phyloP scores from a whole-genome alignment of 2,797 vertebrate genomes.

The Siniperca obscura region DNA sequence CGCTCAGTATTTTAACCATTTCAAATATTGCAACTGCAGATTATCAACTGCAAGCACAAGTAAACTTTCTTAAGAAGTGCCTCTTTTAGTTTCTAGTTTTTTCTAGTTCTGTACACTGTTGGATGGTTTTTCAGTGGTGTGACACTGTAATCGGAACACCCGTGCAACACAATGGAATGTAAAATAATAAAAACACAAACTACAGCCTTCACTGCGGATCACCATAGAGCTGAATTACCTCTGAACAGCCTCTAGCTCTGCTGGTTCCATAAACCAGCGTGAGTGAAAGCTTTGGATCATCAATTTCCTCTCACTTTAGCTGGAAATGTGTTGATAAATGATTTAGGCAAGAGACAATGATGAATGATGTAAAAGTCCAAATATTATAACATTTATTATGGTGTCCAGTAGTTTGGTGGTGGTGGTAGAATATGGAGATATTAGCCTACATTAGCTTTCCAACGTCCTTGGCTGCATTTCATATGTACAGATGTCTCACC shows the following conservation, averaged over 20 bases:
- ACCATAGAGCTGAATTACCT: neutral
- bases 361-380: slow-evolving; percentile 63
- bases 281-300: slow-evolving; percentile 72
- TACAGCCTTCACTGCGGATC: too few relatives aligned
- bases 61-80: too few relatives aligned
- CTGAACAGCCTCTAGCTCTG: slow-evolving; percentile 39
- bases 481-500: slow-evolving; percentile 12
- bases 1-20: too few relatives aligned
- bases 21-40: neutral
- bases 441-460: slow-evolving; percentile 6
- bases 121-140: neutral
- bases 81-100: too few relatives aligned
- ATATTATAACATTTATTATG: slow-evolving; percentile 61
- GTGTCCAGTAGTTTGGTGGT: slow-evolving; percentile 38
- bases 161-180: neutral
- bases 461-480: slow-evolving; percentile 27
- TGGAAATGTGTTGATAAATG: slow-evolving; percentile 71
- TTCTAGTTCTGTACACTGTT: neutral
- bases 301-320: slow-evolving; percentile 71
- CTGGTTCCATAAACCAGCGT: slow-evolving; percentile 59
- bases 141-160: neutral
- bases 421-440: slow-evolving; percentile 15
- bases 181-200: neutral
- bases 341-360: slow-evolving; percentile 67
- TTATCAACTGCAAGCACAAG: too few relatives aligned